Conservation (phyloP, 2,113 vertebrate genomes). For the Vombatus ursinus region DNA sequence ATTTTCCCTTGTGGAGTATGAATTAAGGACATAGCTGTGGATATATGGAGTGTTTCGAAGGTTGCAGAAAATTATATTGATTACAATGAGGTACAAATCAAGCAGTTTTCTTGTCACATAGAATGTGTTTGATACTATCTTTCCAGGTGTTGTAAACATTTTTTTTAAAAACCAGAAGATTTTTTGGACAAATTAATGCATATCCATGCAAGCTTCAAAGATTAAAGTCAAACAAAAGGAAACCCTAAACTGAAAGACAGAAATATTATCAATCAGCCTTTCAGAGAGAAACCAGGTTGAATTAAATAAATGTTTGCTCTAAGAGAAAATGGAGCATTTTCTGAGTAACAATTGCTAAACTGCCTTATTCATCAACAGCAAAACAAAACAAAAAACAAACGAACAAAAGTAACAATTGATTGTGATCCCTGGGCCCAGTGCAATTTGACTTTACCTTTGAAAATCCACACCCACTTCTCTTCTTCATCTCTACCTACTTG, state of each 20-base stretch:
- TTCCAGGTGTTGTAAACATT: neutral
- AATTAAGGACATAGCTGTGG: neutral
- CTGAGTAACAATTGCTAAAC: neutral
- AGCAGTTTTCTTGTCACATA: neutral
- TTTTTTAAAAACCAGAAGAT: conserved; percentile 8
- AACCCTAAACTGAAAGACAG: neutral
- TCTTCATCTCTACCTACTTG: neutral
- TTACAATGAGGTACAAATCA: neutral
- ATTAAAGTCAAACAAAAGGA: neutral
- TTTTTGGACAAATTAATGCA: neutral
- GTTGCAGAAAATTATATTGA: neutral
- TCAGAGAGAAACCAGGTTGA: neutral
- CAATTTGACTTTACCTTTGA: neutral
- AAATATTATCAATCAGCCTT: neutral
- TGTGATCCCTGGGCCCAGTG: neutral
- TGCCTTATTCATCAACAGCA: neutral
- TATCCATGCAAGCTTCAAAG: neutral
- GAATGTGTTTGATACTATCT: neutral
- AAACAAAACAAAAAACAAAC: too few species aligned
- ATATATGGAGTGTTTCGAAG: neutral
- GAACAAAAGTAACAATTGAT: neutral
- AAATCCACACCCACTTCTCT: fast-evolving
- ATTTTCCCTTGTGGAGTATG: neutral
- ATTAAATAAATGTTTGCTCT: neutral
- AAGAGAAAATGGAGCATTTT: neutral